These are phyloP conservation scores for Platycheirus albimanus DNA, from an alignment of 2,888 invertebrate species.

Conservation along the genomic window DNA sequence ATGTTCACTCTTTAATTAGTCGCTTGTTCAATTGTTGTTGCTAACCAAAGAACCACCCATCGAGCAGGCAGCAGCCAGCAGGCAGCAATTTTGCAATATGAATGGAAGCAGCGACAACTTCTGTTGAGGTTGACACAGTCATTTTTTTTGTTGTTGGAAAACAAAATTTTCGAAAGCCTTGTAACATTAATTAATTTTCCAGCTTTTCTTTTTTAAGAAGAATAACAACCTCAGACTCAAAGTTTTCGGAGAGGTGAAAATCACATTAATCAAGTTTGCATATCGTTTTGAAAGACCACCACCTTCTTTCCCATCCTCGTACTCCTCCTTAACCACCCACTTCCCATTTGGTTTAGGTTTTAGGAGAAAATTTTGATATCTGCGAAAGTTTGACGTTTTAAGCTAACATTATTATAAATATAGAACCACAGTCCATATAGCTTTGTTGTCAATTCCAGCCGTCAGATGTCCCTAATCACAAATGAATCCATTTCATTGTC, in stretches of 20 bases:
- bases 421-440: conserved; percentile 28
- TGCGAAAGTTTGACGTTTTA: conserved; percentile 42
- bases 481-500: conserved; percentile 47
- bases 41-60: conserved; percentile 34
- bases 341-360: no score
- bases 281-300: conserved; percentile 24
- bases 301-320: no score
- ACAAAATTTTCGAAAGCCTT: conserved; percentile 16
- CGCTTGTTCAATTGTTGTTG: conserved; percentile 56
- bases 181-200: conserved; percentile 68
- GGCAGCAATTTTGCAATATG: background rate
- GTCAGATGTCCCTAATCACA: conserved; percentile 57
- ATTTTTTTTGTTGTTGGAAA: conserved; percentile 1
- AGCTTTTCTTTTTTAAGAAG: conserved; percentile 47
- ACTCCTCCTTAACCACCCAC: no score
- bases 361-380: no score
- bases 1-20: conserved; percentile 60
- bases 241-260: conserved; percentile 32
- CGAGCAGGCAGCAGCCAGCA: conserved; percentile 22
- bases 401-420: background rate
- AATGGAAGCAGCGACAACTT: conserved; percentile 46
- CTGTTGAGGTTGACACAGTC: conserved; percentile 20
- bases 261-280: conserved; percentile 64
- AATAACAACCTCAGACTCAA: no score
- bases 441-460: conserved; percentile 57